Percentiles rank a stretch among this genome's conserved stretches.
phyloP scores from a whole-genome alignment of 2,797 vertebrate species.

The Enteromius paludinosus region DNA sequence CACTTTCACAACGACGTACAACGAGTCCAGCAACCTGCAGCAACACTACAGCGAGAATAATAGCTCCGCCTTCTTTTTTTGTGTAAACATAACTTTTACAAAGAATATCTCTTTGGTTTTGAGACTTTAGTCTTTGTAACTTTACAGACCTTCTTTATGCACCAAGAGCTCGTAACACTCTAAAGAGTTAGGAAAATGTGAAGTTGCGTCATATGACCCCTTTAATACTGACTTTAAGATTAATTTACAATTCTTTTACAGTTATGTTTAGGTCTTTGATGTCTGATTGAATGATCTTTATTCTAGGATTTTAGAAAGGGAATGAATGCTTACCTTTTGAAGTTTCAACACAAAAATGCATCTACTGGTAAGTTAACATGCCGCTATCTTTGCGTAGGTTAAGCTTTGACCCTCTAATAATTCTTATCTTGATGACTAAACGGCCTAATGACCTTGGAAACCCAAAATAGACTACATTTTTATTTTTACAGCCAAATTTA shows the following conservation, averaged over 20 bases:
- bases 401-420: not conserved
- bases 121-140: too few relatives aligned
- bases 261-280: not conserved
- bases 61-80: too few relatives aligned
- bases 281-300: constrained; percentile 9
- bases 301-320: constrained; percentile 96
- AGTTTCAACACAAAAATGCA: constrained; percentile 97
- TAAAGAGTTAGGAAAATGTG: too few relatives aligned
- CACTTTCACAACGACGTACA: too few relatives aligned
- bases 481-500: not conserved
- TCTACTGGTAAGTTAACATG: constrained; percentile 85
- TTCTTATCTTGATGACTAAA: not conserved
- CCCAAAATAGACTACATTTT: not conserved
- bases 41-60: too few relatives aligned
- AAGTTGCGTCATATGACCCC: too few relatives aligned
- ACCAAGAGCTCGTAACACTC: too few relatives aligned
- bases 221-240: not conserved
- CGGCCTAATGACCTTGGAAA: not conserved
- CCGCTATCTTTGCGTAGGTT: not conserved
- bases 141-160: too few relatives aligned
- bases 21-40: too few relatives aligned
- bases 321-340: constrained; percentile 95
- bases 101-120: too few relatives aligned
- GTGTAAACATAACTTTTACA: too few relatives aligned
- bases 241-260: not conserved